Conservation (phyloP, 2,888 invertebrate genomes). For the Lochmaea crataegi region DNA sequence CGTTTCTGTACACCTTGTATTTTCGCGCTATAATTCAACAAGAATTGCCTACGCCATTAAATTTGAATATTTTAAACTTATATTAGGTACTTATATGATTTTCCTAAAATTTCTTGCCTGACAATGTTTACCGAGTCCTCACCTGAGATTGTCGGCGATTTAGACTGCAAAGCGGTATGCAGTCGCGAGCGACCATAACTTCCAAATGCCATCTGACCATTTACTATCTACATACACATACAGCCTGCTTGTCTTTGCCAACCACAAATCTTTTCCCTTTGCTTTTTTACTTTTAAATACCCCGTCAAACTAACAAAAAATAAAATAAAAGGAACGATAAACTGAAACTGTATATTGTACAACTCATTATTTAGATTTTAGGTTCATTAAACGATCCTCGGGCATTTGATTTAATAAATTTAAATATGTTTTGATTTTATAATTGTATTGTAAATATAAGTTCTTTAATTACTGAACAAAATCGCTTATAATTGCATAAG, state of each 20-base stretch:
- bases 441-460: too few relatives aligned
- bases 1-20: too few relatives aligned
- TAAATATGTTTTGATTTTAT: not conserved
- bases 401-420: not conserved
- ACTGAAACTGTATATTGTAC: not conserved
- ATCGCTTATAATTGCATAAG: too few relatives aligned
- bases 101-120: not conserved
- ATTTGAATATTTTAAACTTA: too few relatives aligned
- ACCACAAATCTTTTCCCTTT: slow-evolving; percentile 46
- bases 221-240: slow-evolving; percentile 61
- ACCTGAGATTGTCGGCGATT: slow-evolving; percentile 57
- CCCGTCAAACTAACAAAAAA: slow-evolving; percentile 29
- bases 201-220: slow-evolving; percentile 63
- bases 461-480: too few relatives aligned
- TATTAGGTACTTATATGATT: not conserved
- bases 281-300: slow-evolving; percentile 33
- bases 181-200: slow-evolving; percentile 62
- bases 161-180: slow-evolving; percentile 60
- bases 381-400: not conserved
- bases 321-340: not conserved
- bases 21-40: too few relatives aligned
- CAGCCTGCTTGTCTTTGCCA: slow-evolving; percentile 49
- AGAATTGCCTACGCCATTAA: too few relatives aligned
- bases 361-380: not conserved
- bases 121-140: slow-evolving; percentile 38